Base-by-base conservation (phyloP, 1,140 invertebrate genomes). In the Armadillidium nasatum region DNA sequence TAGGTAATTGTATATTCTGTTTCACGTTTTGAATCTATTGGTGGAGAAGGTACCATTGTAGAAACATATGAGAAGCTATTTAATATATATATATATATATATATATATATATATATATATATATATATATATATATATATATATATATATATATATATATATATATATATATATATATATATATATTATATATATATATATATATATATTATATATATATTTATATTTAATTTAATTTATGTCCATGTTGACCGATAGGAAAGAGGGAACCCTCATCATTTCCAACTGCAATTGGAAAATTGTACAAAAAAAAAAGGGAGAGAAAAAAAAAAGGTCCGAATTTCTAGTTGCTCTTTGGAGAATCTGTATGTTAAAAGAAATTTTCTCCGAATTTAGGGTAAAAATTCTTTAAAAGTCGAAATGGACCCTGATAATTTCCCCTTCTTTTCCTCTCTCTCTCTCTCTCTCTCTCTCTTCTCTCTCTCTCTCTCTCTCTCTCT, bases 121-220 rank as follows among this genome's bases (percentile, higher is more conserved):
- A 15, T 60, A 15, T 60, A 15, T 13, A 60, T 15, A 60, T 60
- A 60, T 60, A 60, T 60, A 60, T 60, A 60, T 60, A 60, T 60
- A 60, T 60, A 60, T 33, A 60, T 60, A 60, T 60, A 60, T 19
- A 60, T 60, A 15, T 4, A 2, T 60, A 60, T 60, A 60, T 15
- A 60, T 7, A 1, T 3, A 60, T 15, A 60, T 1, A 1, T 15
- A 60, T 60, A 60, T 15, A 60, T 60, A 60, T 7, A 60, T 15
- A 60, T 13, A 60, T 1, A 60, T 4, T 19, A 15, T 7, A 1
- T 3, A 60, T 15, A 15, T 7, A 1, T 3, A 60, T 15, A 60
- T 1, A 1, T 15, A 60, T 60, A 60, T 15, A 60, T 7, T 60
- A 60, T 7, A 60, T 15, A 60, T 13, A 60, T 1, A 60, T 4